Evolutionary conservation across 2,888 invertebrate genomes (phyloP).

Genomic region (Barypeithes pellucidus): DNA sequence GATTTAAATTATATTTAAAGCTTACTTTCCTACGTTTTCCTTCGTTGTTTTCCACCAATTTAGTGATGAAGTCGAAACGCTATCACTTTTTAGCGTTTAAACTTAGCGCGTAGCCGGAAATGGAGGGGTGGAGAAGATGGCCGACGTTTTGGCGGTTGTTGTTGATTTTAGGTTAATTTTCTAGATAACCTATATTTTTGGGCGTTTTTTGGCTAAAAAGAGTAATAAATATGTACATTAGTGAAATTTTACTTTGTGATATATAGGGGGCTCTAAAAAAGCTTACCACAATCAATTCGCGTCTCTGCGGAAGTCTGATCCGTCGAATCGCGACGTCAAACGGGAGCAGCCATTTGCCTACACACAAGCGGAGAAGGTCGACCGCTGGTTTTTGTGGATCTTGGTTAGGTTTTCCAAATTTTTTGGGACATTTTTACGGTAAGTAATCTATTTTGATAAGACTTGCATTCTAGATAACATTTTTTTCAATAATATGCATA

Average conservation of each 20-base stretch:
- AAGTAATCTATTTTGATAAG: constrained; percentile 60
- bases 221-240: constrained; percentile 25
- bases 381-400: constrained; percentile 67
- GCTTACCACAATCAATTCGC: constrained; percentile 40
- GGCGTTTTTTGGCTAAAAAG: constrained; percentile 44
- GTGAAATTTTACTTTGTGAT: constrained; percentile 16
- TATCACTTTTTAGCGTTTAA: not conserved
- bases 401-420: constrained; percentile 71
- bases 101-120: constrained; percentile 53
- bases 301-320: constrained; percentile 40
- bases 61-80: too few relatives aligned
- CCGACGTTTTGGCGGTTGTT: constrained; percentile 66
- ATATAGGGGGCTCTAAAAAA: constrained; percentile 12
- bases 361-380: constrained; percentile 66
- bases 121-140: constrained; percentile 55
- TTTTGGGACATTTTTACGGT: constrained; percentile 62
- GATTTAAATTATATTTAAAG: not conserved
- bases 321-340: constrained; percentile 51
- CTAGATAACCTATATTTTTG: constrained; percentile 68
- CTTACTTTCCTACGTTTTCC: not conserved
- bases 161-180: constrained; percentile 67
- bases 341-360: constrained; percentile 66
- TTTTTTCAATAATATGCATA: constrained; percentile 26
- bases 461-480: constrained; percentile 20
- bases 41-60: not conserved